A percentile compares a stretch with the other conserved stretches of the same genome.
Conservation (phyloP, 2,113 vertebrate genomes). For the Triplophysa siluroides region DNA sequence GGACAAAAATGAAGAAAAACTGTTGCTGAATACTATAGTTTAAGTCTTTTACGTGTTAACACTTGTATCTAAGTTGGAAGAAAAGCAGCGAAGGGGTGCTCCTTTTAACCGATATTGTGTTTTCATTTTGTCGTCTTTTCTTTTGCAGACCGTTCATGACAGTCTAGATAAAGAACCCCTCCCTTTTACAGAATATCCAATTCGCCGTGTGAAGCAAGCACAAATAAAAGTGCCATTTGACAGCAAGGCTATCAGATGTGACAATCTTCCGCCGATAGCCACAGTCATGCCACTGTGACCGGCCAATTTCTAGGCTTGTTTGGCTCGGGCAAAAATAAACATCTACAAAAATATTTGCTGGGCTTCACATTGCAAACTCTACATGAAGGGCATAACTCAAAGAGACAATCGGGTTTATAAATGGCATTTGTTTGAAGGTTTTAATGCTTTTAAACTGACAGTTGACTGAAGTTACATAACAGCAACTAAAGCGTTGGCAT, state of each 20-base stretch:
- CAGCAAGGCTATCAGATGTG: slow-evolving; percentile 36
- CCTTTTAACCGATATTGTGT: background rate
- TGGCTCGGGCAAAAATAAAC: slow-evolving; percentile 45
- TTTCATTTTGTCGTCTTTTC: background rate
- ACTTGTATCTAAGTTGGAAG: background rate
- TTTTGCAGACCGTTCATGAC: background rate
- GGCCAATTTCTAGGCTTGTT: slow-evolving; percentile 46
- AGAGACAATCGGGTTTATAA: background rate
- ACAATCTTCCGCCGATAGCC: slow-evolving; percentile 42
- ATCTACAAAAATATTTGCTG: slow-evolving; percentile 49
- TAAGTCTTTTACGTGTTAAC: background rate
- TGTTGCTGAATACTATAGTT: background rate
- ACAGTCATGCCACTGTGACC: slow-evolving; percentile 35
- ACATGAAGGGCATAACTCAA: slow-evolving; percentile 20
- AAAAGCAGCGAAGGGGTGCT: background rate
- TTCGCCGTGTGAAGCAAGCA: slow-evolving; percentile 30
- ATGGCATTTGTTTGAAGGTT: slow-evolving; percentile 36
- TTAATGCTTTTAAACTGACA: background rate
- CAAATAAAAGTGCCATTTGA: slow-evolving; percentile 50
- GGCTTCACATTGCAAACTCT: slow-evolving; percentile 16
- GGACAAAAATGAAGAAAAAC: too few relatives aligned
- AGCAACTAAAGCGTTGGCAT: background rate
- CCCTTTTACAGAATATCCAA: slow-evolving; percentile 23
- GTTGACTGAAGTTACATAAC: background rate
- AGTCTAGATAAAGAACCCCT: slow-evolving; percentile 7